Evolutionary conservation across 2,113 vertebrate species (phyloP).

Genomic region (Rhabdornis inornatus): DNA sequence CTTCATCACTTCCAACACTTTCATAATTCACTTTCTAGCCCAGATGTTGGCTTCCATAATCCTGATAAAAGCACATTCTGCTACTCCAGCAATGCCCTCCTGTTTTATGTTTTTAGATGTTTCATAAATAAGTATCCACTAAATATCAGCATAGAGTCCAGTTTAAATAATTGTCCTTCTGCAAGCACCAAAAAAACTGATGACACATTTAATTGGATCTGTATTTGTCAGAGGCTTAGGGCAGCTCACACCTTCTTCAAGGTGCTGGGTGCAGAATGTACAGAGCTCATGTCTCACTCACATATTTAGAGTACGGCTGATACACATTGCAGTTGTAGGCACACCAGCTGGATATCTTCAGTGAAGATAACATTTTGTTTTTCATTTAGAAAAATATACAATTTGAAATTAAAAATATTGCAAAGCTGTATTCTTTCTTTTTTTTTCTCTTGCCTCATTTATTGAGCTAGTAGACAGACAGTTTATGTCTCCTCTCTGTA

Average conservation of each 20-base stretch:
- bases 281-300: fast-evolving
- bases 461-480: neutral
- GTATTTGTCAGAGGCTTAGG: neutral
- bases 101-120: neutral
- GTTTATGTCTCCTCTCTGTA: neutral
- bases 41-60: neutral
- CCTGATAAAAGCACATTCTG: neutral
- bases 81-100: neutral
- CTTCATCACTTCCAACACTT: neutral
- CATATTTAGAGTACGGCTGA: neutral
- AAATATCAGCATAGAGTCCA: neutral
- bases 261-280: neutral
- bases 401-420: neutral
- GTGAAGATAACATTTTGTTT: neutral
- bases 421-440: neutral
- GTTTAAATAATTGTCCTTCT: neutral
- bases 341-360: neutral
- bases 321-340: fast-evolving
- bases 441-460: neutral
- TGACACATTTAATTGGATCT: neutral
- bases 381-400: neutral
- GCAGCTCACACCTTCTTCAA: neutral
- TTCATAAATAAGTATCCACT: neutral
- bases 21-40: neutral
- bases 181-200: neutral